These are phyloP conservation scores for Drosophila infuscata DNA, from an alignment of 2,888 invertebrate genomes.

Conservation along the genomic window DNA sequence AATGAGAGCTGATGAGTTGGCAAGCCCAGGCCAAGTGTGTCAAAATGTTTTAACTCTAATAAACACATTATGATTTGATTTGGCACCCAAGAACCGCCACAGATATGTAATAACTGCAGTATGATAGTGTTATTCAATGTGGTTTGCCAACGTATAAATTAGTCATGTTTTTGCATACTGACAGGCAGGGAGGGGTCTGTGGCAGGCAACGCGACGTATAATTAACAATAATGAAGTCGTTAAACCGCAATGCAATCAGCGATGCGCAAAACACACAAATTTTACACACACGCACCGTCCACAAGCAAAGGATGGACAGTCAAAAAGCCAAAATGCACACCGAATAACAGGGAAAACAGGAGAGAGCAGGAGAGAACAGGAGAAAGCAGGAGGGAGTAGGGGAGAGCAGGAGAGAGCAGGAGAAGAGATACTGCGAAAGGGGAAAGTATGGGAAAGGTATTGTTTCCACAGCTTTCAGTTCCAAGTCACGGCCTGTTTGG, in stretches of 20 bases:
- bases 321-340: conserved; percentile 60
- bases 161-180: conserved; percentile 47
- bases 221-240: conserved; percentile 81
- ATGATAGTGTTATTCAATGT: conserved; percentile 23
- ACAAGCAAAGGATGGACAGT: conserved; percentile 27
- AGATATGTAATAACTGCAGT: conserved; percentile 29
- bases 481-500: conserved; percentile 57
- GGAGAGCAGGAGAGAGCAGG: background rate
- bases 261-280: conserved; percentile 77
- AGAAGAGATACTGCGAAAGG: background rate
- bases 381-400: background rate
- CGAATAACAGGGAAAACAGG: conserved; percentile 25
- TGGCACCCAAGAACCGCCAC: conserved; percentile 11
- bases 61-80: conserved; percentile 19
- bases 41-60: background rate
- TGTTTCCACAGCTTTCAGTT: conserved; percentile 43
- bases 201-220: conserved; percentile 67
- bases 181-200: conserved; percentile 17
- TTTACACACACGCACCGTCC: conserved; percentile 26
- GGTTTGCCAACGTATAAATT: conserved; percentile 45
- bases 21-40: background rate
- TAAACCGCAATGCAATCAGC: conserved; percentile 81
- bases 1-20: background rate
- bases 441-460: conserved; percentile 6
- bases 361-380: background rate